Evolutionary conservation across 37 sponge, comb jelly and placozoan species (phyloP), one percentile per base, ranked within the genome.

Genomic region (Hexactinellida sp.): DNA sequence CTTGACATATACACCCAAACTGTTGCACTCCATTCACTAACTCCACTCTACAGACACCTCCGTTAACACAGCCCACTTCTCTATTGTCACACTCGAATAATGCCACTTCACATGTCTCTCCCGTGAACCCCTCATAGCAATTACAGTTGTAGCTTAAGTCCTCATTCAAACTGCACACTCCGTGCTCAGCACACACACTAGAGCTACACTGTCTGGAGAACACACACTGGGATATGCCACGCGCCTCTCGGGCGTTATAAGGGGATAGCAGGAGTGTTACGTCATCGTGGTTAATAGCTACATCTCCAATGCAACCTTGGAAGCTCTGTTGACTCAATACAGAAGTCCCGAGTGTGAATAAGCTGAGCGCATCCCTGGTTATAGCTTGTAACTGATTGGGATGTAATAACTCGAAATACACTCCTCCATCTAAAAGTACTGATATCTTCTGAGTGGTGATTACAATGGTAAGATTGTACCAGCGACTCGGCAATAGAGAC

Each of bases 61-160:
- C 89, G 86, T 91, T 88, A 0, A 51, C n/a, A 76, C 91, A 91
- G 28, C 85, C 36, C 35, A 39, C 55, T 0, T 5, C 86, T 30
- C 51, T 0, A 7, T 63, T 87, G 34, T 89, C 90, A 36, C 84
- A 71, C 39, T 83, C 82, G 0, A 36, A 10, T 7, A 55, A 19
- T 25, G 85, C 88, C 28, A 37, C 52, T 0, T 88, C 84, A 88
- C 91, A 90, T 9, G 1, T 28, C 1, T 84, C 55, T 21, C 91
- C 91, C 86, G 82, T 83, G 28, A 87, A 91, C 1, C 55, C 37
- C 0, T 37, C 37, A 37, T 24, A 37, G 24, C 87, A 87, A 63
- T 7, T 28, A n/a, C 76, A 63, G 5, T 25, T n/a, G 34, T 25
- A 63, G 30, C 76, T 63, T 1, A 63, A 63, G 13, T 63, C 76